Evolutionary conservation across 2,888 invertebrate species (phyloP).

Genomic region (Incurvaria masculella): DNA sequence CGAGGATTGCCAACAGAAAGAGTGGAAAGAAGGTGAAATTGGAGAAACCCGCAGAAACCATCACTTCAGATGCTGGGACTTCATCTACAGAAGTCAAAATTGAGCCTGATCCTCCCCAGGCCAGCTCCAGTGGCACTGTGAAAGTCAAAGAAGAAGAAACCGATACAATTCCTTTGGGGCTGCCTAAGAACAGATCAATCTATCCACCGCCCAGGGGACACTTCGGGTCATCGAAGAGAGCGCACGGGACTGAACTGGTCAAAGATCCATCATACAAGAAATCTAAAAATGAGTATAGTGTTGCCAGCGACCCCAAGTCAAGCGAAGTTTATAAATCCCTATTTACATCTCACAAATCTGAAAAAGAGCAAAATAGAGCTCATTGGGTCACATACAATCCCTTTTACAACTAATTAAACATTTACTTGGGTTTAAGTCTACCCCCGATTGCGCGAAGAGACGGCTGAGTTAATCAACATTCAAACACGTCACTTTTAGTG

Average conservation of each 20-base stretch:
- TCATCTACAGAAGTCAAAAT: slow-evolving; percentile 10
- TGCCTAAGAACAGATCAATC: slow-evolving; percentile 45
- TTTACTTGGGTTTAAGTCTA: too few relatives aligned
- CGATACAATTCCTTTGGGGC: slow-evolving; percentile 42
- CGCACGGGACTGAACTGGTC: slow-evolving; percentile 33
- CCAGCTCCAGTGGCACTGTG: slow-evolving; percentile 25
- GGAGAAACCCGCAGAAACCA: slow-evolving; percentile 26
- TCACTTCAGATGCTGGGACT: slow-evolving; percentile 17
- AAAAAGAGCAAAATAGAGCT: slow-evolving; percentile 81
- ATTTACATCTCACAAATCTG: slow-evolving; percentile 87
- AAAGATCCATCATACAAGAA: slow-evolving; percentile 73
- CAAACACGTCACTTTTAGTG: too few relatives aligned
- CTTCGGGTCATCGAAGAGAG: slow-evolving; percentile 43
- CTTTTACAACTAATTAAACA: slow-evolving; percentile 68
- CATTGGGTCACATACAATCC: slow-evolving; percentile 99
- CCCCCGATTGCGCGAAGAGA: too few relatives aligned
- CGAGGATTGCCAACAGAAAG: slow-evolving; percentile 66
- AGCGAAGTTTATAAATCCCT: slow-evolving; percentile 92
- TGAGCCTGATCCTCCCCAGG: slow-evolving; percentile 16
- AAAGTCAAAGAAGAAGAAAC: slow-evolving; percentile 40
- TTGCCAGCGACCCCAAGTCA: slow-evolving; percentile 87
- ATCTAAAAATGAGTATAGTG: slow-evolving; percentile 75
- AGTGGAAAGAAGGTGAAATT: slow-evolving; percentile 59
- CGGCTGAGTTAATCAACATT: too few relatives aligned
- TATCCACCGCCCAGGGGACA: slow-evolving; percentile 36